Conservation (phyloP, 2,888 invertebrate genomes). For the Xylocampa areola region DNA sequence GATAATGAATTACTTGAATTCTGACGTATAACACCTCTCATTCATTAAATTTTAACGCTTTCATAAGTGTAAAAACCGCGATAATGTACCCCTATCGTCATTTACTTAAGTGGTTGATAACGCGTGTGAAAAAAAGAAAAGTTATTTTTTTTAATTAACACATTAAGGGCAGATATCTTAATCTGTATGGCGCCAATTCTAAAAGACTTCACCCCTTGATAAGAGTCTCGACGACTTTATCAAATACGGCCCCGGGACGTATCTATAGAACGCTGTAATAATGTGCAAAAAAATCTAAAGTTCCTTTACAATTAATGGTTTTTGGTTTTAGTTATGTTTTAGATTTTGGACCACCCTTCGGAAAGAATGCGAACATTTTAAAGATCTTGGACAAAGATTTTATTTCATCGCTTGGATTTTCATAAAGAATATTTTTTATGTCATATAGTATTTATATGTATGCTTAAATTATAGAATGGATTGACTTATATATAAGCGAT, state of each 20-base stretch:
- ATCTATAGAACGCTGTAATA: slow-evolving; percentile 74
- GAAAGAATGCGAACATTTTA: slow-evolving; percentile 29
- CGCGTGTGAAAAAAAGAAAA: slow-evolving; percentile 72
- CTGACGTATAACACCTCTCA: slow-evolving; percentile 60
- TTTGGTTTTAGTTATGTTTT: slow-evolving; percentile 64
- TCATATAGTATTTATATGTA: no score
- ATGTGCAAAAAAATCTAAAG: slow-evolving; percentile 84
- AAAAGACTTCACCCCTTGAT: slow-evolving; percentile 84
- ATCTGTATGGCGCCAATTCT: slow-evolving; percentile 88
- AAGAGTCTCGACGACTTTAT: slow-evolving; percentile 83
- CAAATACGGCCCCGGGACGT: slow-evolving; percentile 76
- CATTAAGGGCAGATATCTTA: slow-evolving; percentile 86
- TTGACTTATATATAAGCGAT: no score
- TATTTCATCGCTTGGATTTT: not conserved
- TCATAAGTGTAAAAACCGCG: slow-evolving; percentile 82
- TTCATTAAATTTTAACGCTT: slow-evolving; percentile 78
- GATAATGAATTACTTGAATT: slow-evolving; percentile 55
- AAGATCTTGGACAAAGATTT: slow-evolving; percentile 12
- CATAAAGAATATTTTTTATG: not conserved
- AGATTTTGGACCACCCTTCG: slow-evolving; percentile 76
- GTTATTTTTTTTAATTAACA: slow-evolving; percentile 88
- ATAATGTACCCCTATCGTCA: slow-evolving; percentile 75
- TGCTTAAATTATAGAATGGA: not conserved
- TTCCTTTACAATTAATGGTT: slow-evolving; percentile 75
- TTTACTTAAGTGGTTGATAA: slow-evolving; percentile 86